Evolutionary conservation across 2,113 vertebrate genomes (phyloP).

Genomic region (Catharus fuscescens): DNA sequence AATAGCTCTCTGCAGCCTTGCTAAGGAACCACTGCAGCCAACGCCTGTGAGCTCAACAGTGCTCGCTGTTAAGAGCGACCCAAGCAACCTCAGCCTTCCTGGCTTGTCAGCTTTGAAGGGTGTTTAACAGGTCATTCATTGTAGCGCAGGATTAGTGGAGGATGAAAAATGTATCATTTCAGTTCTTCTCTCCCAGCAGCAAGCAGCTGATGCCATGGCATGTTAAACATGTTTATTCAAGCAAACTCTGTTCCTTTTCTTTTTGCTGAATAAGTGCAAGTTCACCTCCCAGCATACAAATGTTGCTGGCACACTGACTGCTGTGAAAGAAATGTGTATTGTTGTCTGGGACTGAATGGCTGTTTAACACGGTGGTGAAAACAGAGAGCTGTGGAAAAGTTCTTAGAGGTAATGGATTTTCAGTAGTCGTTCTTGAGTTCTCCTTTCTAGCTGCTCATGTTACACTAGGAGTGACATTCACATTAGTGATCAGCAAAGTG

Average conservation of each 20-base stretch:
- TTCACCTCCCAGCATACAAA: background rate
- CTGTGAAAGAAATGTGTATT: background rate
- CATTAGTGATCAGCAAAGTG: background rate
- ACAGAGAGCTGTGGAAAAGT: constrained; percentile 7
- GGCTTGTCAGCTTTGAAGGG: background rate
- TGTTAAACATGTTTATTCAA: constrained; percentile 68
- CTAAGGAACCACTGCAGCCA: background rate
- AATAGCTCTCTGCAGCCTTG: background rate
- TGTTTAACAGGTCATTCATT: constrained; percentile 37
- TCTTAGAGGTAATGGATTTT: background rate
- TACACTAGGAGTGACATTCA: background rate
- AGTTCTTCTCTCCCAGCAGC: constrained; percentile 7
- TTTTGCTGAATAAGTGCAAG: constrained; percentile 26
- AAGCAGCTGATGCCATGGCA: constrained; percentile 17
- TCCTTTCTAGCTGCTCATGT: background rate
- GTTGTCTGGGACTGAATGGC: background rate
- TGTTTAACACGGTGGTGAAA: background rate
- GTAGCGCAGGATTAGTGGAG: constrained; percentile 31
- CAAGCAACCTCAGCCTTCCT: background rate
- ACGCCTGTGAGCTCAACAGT: background rate
- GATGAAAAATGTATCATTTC: constrained; percentile 65
- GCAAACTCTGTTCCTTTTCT: background rate
- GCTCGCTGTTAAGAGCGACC: background rate
- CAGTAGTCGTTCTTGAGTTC: background rate
- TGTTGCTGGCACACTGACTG: background rate